These are phyloP conservation scores for Bombus haemorrhoidalis DNA, from an alignment of 1,140 invertebrate genomes.

Conservation along the genomic window DNA sequence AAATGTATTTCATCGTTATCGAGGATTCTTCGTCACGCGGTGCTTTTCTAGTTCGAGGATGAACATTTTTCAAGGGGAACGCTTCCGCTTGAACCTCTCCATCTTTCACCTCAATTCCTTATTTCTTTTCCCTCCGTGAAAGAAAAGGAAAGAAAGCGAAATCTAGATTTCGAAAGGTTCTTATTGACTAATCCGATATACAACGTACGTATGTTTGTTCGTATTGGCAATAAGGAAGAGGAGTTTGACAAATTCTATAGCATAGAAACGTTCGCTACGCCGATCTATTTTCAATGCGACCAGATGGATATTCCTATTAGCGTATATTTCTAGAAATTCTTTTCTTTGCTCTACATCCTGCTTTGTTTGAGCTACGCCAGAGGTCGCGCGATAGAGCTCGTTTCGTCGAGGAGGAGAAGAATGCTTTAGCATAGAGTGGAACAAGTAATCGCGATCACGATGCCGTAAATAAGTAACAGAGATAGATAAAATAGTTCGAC, in stretches of 20 bases:
- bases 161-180: too few species aligned
- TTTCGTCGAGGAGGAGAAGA: neutral
- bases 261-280: too few species aligned
- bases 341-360: neutral
- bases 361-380: neutral
- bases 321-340: neutral
- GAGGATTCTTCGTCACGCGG: neutral
- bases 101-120: neutral
- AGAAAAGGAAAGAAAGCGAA: neutral
- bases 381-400: neutral
- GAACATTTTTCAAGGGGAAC: neutral
- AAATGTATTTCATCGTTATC: neutral
- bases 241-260: too few species aligned
- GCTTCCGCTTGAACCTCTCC: neutral
- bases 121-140: neutral
- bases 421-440: neutral
- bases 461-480: neutral
- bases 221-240: neutral
- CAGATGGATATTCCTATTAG: too few species aligned
- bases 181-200: too few species aligned
- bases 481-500: neutral
- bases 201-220: neutral
- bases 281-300: neutral
- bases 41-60: neutral
- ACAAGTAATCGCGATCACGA: neutral